These are phyloP conservation scores for Lagria hirta DNA, from an alignment of 2,888 invertebrate species.

Conservation along the genomic window DNA sequence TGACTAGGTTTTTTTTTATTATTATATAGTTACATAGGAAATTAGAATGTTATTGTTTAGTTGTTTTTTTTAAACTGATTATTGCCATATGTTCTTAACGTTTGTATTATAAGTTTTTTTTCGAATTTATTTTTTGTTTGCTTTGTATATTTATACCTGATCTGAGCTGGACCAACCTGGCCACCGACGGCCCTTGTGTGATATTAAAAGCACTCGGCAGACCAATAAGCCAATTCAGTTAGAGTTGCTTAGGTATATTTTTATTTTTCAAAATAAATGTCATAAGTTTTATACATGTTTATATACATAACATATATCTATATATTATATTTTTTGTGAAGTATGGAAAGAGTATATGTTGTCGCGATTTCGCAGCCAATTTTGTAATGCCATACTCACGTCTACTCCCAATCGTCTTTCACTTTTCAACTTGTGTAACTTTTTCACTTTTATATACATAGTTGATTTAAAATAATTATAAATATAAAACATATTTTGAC, in stretches of 20 bases:
- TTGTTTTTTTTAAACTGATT: slow-evolving; percentile 38
- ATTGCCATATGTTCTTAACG: slow-evolving; percentile 40
- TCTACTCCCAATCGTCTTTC: slow-evolving; percentile 54
- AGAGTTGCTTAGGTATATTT: slow-evolving; percentile 49
- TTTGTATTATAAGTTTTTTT: too few relatives aligned
- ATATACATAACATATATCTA: slow-evolving; percentile 50
- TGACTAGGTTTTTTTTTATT: slow-evolving; percentile 47
- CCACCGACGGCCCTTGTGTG: slow-evolving; percentile 46
- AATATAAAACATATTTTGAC: slow-evolving; percentile 37
- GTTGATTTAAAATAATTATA: slow-evolving; percentile 55
- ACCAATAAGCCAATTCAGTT: slow-evolving; percentile 48
- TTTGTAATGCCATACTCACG: slow-evolving; percentile 48
- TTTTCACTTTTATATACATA: slow-evolving; percentile 57
- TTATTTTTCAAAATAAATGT: slow-evolving; percentile 46
- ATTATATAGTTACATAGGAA: slow-evolving; percentile 39
- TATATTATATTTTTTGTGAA: slow-evolving; percentile 53
- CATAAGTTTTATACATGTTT: slow-evolving; percentile 54
- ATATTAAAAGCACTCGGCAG: slow-evolving; percentile 49
- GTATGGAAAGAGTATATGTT: slow-evolving; percentile 45
- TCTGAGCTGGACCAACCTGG: slow-evolving; percentile 53
- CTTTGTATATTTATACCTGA: slow-evolving; percentile 48
- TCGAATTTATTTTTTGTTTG: slow-evolving; percentile 36
- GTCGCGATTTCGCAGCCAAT: slow-evolving; percentile 35
- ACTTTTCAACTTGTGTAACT: slow-evolving; percentile 53
- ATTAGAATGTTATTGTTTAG: slow-evolving; percentile 46